Conservation (phyloP, 2,113 vertebrate genomes). For the Perccottus glenii region DNA sequence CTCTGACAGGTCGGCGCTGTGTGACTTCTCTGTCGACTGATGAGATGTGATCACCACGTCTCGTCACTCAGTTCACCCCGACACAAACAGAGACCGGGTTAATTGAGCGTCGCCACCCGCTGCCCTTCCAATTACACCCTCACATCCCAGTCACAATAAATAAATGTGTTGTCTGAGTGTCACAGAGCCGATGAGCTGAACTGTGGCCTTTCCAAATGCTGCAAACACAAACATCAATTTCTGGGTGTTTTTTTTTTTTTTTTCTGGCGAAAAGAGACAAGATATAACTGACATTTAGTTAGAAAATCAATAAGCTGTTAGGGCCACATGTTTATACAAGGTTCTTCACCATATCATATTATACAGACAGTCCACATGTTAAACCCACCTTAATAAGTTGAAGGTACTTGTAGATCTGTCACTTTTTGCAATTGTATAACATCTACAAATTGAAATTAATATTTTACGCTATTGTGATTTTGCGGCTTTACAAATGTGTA, state of each 20-base stretch:
- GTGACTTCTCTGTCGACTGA: conserved; percentile 34
- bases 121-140: conserved; percentile 47
- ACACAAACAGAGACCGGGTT: conserved; percentile 27
- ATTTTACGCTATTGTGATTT: too few species aligned
- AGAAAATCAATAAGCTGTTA: not conserved
- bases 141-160: conserved; percentile 27
- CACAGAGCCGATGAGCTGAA: not conserved
- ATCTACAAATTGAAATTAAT: too few species aligned
- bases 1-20: conserved; percentile 4
- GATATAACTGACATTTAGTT: not conserved
- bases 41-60: conserved; percentile 37
- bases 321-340: not conserved
- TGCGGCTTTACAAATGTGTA: too few species aligned
- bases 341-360: not conserved
- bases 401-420: too few species aligned
- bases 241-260: too few species aligned
- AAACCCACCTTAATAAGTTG: too few species aligned
- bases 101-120: conserved; percentile 49
- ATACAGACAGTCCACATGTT: too few species aligned
- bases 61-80: conserved; percentile 41
- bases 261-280: not conserved
- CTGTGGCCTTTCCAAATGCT: conserved; percentile 1
- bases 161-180: not conserved
- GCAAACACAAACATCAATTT: not conserved
- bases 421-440: too few species aligned